Percentiles rank a stretch among this genome's conserved stretches.
Conservation (phyloP, 1,140 invertebrate species). For the Akabosia matsudoensis region DNA sequence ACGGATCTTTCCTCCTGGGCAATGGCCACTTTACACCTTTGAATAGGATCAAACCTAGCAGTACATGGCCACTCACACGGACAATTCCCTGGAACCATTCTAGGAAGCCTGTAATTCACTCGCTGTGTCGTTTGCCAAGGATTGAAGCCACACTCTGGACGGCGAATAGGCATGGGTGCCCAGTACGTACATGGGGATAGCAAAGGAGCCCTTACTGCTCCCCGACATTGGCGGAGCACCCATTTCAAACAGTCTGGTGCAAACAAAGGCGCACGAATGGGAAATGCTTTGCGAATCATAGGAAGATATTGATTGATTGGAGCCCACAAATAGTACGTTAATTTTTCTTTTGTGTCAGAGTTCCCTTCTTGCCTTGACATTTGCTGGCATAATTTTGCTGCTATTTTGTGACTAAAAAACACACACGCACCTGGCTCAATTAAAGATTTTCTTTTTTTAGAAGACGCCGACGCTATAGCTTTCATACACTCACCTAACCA, state of each 20-base stretch:
- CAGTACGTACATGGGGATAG: constrained; percentile 6
- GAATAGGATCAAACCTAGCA: background rate
- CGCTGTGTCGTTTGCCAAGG: background rate
- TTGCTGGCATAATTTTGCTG: background rate
- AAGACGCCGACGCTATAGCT: background rate
- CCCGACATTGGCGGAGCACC: background rate
- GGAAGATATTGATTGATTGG: constrained; percentile 14
- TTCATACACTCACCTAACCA: background rate
- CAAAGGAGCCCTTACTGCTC: background rate
- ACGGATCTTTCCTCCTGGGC: no score
- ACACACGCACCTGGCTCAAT: background rate
- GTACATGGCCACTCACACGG: constrained; percentile 15
- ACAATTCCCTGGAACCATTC: background rate
- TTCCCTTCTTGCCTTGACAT: background rate
- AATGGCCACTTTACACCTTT: no score
- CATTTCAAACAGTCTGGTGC: constrained; percentile 21
- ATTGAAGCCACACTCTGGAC: background rate
- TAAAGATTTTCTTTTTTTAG: background rate
- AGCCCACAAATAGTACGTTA: constrained; percentile 13
- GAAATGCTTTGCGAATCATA: background rate
- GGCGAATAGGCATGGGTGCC: background rate
- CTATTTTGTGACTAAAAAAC: background rate
- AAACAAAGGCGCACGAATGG: background rate
- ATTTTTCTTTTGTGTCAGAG: background rate
- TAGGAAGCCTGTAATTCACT: background rate